A percentile compares a stretch with the other conserved stretches of the same genome.
These are phyloP conservation scores for Belonocnema kinseyi DNA, from an alignment of 1,140 invertebrate genomes.

Conservation along the genomic window DNA sequence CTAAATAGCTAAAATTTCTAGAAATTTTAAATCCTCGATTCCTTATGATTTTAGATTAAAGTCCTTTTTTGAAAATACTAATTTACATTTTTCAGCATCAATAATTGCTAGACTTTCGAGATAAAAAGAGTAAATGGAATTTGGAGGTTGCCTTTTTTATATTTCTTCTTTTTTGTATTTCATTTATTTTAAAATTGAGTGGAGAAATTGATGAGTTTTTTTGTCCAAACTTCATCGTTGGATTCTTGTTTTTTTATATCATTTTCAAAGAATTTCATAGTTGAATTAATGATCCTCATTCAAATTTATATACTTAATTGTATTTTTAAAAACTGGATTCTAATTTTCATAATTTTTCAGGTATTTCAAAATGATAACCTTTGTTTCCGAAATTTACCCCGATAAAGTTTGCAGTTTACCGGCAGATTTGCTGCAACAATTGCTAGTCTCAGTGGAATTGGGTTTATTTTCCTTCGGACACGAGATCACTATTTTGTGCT, in stretches of 20 bases:
- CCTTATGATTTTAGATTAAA: too few species aligned
- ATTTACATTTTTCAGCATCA: too few species aligned
- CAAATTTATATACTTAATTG: background rate
- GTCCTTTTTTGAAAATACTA: too few species aligned
- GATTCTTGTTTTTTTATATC: too few species aligned
- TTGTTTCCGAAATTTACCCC: slow-evolving; percentile 82
- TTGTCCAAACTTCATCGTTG: too few species aligned
- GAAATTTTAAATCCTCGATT: too few species aligned
- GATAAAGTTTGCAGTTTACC: slow-evolving; percentile 78
- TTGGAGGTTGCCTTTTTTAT: too few species aligned
- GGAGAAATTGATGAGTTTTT: too few species aligned
- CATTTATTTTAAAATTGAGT: background rate
- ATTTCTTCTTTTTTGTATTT: slow-evolving; percentile 4
- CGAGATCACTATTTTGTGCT: slow-evolving; percentile 80
- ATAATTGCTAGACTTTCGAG: too few species aligned
- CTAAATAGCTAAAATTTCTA: too few species aligned
- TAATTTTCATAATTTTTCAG: slow-evolving; percentile 50
- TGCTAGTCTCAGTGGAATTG: slow-evolving; percentile 82
- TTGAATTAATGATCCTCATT: background rate
- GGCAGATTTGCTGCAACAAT: slow-evolving; percentile 77
- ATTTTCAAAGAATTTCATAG: too few species aligned
- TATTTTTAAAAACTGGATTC: background rate
- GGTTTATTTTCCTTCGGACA: slow-evolving; percentile 82
- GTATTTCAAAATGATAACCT: slow-evolving; percentile 79
- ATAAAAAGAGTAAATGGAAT: too few species aligned